Conservation (phyloP, 2,888 invertebrate genomes). For the Siphonodentalium dalli region DNA sequence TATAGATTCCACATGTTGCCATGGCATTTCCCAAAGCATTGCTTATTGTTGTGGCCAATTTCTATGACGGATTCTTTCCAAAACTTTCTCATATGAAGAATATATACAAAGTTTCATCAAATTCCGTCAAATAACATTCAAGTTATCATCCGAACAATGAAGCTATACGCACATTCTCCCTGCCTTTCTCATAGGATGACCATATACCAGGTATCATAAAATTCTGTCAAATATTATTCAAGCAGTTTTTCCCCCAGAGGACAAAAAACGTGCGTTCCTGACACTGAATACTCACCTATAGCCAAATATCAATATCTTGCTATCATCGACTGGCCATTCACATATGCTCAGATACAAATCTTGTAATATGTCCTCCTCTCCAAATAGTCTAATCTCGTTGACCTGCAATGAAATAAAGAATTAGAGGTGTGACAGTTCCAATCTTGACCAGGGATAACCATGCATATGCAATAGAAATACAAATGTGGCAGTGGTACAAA, state of each 20-base stretch:
- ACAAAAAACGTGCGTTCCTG: neutral
- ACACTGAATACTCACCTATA: slow-evolving; percentile 69
- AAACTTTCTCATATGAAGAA: too few relatives aligned
- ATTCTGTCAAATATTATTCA: too few relatives aligned
- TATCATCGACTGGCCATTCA: slow-evolving; percentile 76
- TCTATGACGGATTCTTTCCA: neutral
- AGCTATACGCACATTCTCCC: neutral
- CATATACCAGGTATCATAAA: neutral
- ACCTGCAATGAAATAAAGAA: slow-evolving; percentile 56
- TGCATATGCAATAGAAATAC: neutral
- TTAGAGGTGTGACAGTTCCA: neutral
- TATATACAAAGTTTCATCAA: too few relatives aligned
- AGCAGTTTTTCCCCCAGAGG: neutral
- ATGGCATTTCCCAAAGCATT: too few relatives aligned
- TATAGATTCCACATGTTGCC: too few relatives aligned
- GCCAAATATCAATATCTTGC: slow-evolving; percentile 75
- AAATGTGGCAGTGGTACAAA: neutral
- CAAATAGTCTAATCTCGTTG: slow-evolving; percentile 72
- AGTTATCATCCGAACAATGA: too few relatives aligned
- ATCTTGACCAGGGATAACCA: neutral
- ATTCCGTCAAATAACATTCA: too few relatives aligned
- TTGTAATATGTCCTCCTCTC: slow-evolving; percentile 67
- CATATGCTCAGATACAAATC: slow-evolving; percentile 74
- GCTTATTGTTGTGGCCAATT: too few relatives aligned
- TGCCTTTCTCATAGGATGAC: neutral